Evolutionary conservation across 2,888 invertebrate genomes (phyloP).

Genomic region (Drosophila borborema): DNA sequence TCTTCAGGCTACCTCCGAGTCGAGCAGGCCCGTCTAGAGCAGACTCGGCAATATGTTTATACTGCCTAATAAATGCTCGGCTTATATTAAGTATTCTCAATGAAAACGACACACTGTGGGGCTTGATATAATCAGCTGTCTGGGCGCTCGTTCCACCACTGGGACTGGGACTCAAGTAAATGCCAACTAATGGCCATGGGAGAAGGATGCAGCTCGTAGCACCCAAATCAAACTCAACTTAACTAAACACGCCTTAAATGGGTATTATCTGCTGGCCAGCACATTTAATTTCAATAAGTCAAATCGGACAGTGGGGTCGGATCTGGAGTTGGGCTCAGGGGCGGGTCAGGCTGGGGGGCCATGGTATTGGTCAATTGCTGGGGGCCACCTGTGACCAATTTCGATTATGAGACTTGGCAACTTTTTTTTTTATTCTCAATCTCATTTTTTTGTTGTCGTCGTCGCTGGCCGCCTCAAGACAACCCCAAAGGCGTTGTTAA

Average conservation of each 20-base stretch:
- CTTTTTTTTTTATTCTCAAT: slow-evolving; percentile 13
- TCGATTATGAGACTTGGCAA: slow-evolving; percentile 78
- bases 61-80: not conserved
- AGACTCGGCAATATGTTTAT: not conserved
- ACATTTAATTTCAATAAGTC: slow-evolving; percentile 77
- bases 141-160: slow-evolving; percentile 8
- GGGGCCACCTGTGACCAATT: slow-evolving; percentile 82
- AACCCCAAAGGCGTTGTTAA: slow-evolving; percentile 77
- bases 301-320: slow-evolving; percentile 26
- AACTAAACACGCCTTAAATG: slow-evolving; percentile 77
- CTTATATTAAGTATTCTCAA: not conserved
- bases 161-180: slow-evolving; percentile 20
- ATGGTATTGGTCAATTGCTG: slow-evolving; percentile 57
- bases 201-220: not conserved
- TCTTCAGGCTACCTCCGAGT: not conserved
- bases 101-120: slow-evolving; percentile 13
- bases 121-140: slow-evolving; percentile 34
- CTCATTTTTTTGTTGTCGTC: slow-evolving; percentile 13
- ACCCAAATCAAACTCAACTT: slow-evolving; percentile 77
- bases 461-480: slow-evolving; percentile 47
- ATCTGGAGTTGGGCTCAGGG: slow-evolving; percentile 22
- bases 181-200: slow-evolving; percentile 15
- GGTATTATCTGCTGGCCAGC: slow-evolving; percentile 74
- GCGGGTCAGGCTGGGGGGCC: not conserved
- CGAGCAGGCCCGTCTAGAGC: not conserved